Percentiles rank a stretch among this genome's conserved stretches.
Conservation (phyloP, 2,113 vertebrate genomes). For the Burhinus oedicnemus region DNA sequence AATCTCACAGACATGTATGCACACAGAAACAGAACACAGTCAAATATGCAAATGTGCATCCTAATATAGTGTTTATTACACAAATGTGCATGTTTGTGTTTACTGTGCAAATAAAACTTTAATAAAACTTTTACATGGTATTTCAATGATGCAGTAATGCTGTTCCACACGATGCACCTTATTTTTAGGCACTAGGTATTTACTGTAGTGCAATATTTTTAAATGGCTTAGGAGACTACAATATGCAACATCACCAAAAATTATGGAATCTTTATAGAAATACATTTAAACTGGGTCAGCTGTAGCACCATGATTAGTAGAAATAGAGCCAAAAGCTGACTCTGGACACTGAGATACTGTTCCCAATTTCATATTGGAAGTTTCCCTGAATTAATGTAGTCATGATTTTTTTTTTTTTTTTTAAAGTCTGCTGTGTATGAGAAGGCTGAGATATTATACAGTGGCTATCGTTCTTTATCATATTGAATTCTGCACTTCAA, state of each 20-base stretch:
- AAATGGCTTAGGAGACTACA: slow-evolving; percentile 25
- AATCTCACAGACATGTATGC: neutral
- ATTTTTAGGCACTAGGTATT: slow-evolving; percentile 29
- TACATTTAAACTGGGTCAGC: slow-evolving; percentile 46
- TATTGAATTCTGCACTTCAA: slow-evolving; percentile 45
- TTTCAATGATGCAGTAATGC: neutral
- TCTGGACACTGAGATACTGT: slow-evolving; percentile 40
- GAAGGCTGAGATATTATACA: slow-evolving; percentile 33
- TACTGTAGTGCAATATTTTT: slow-evolving; percentile 2
- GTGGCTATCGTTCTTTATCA: slow-evolving; percentile 34
- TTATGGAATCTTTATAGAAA: slow-evolving; percentile 32
- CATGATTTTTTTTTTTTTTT: neutral
- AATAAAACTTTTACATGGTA: neutral
- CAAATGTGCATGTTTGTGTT: neutral
- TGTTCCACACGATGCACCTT: neutral
- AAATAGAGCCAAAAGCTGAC: slow-evolving; percentile 51
- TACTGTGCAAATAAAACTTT: neutral
- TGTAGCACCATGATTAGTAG: slow-evolving; percentile 34
- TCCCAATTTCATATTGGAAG: slow-evolving; percentile 37
- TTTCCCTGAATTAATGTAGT: slow-evolving; percentile 38
- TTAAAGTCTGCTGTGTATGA: neutral
- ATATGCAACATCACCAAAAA: slow-evolving; percentile 42
- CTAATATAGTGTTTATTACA: neutral
- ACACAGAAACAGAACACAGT: neutral
- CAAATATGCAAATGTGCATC: neutral